Evolutionary conservation across 2,113 vertebrate species (phyloP).

Genomic region (Eleginops maclovinus): DNA sequence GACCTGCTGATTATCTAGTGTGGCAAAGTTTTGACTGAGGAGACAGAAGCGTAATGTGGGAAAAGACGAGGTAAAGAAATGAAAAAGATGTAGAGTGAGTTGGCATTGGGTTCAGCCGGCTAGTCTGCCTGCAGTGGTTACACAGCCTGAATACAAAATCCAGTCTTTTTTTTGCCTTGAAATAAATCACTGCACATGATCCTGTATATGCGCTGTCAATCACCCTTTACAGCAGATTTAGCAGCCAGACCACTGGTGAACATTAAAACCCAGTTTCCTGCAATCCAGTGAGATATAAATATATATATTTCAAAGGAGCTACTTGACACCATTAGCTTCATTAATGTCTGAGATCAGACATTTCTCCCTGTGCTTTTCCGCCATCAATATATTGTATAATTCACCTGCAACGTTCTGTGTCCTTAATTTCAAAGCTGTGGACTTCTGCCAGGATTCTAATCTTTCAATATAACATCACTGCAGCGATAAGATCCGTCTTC

Average conservation of each 20-base stretch:
- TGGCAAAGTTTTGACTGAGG: conserved; percentile 22
- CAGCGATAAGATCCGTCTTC: conserved; percentile 66
- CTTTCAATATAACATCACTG: conserved; percentile 63
- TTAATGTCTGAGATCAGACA: conserved; percentile 34
- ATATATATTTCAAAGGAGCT: conserved; percentile 11
- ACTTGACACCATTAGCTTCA: conserved; percentile 32
- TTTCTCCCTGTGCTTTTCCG: background rate
- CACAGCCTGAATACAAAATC: conserved; percentile 47
- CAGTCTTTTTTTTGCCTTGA: conserved; percentile 5
- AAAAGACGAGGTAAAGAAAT: conserved; percentile 29
- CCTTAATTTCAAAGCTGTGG: conserved; percentile 56
- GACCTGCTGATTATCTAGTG: conserved; percentile 19
- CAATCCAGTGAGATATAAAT: background rate
- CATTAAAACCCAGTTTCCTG: conserved; percentile 9
- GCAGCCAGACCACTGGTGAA: conserved; percentile 16
- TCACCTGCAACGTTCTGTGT: conserved; percentile 16
- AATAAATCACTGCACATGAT: conserved; percentile 17
- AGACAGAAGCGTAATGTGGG: conserved; percentile 33
- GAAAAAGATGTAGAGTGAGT: conserved; percentile 42
- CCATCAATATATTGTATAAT: conserved; percentile 20
- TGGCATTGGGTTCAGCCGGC: conserved; percentile 16
- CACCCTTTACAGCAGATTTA: conserved; percentile 29
- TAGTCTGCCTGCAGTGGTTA: conserved; percentile 28
- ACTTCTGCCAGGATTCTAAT: conserved; percentile 63
- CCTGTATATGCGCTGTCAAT: conserved; percentile 31